These are phyloP conservation scores for Phaethon lepturus DNA, from an alignment of 2,113 vertebrate genomes.

Conservation along the genomic window DNA sequence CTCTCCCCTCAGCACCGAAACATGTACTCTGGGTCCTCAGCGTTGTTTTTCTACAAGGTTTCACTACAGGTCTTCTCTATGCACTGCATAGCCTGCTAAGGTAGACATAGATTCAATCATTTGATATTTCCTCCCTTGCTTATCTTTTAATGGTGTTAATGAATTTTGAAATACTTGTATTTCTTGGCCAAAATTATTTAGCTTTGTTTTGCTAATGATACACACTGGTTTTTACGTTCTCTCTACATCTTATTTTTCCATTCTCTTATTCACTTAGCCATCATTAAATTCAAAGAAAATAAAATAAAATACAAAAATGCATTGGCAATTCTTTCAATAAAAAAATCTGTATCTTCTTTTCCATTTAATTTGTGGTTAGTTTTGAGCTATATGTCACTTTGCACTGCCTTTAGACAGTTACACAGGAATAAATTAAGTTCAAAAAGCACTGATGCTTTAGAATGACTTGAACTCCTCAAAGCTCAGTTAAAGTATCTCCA, in stretches of 20 bases:
- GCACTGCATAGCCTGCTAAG: neutral
- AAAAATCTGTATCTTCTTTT: conserved; percentile 30
- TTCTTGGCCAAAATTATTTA: conserved; percentile 56
- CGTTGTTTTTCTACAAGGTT: neutral
- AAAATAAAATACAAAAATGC: conserved; percentile 46
- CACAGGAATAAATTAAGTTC: conserved; percentile 23
- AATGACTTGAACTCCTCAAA: neutral
- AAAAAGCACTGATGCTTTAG: neutral
- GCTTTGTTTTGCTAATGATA: conserved; percentile 60
- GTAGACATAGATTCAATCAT: neutral
- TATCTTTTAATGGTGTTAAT: conserved; percentile 14
- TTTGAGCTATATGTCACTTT: conserved; percentile 63
- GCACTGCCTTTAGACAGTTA: conserved; percentile 59
- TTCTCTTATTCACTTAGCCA: conserved; percentile 34
- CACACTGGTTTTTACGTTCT: neutral
- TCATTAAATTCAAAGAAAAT: conserved; percentile 71
- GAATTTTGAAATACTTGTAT: conserved; percentile 28
- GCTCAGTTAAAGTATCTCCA: neutral
- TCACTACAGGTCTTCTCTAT: neutral
- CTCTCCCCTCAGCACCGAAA: fast-evolving
- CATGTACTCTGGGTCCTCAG: neutral
- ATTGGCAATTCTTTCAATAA: conserved; percentile 42
- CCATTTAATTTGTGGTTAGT: neutral
- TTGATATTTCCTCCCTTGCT: neutral
- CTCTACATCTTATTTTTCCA: conserved; percentile 39